A percentile compares a stretch with the other conserved stretches of the same genome.
Evolutionary conservation across 2,113 vertebrate genomes (phyloP).

Genomic region (Calidris pygmaea): DNA sequence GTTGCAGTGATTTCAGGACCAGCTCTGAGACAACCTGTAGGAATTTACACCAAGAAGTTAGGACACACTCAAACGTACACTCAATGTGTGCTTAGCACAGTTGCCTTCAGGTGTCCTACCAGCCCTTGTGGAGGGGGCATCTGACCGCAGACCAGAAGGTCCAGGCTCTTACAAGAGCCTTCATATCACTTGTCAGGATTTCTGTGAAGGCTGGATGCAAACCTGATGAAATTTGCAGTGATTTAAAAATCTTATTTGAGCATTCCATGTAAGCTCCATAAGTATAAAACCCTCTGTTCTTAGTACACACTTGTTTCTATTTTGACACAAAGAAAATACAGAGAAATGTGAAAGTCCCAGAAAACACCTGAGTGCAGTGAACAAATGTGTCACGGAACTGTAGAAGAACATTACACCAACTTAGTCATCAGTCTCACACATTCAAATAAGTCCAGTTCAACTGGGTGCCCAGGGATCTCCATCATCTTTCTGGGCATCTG

Average conservation of each 20-base stretch:
- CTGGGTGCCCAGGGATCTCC: not conserved
- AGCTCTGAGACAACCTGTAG: not conserved
- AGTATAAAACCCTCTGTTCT: not conserved
- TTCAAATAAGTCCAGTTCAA: not conserved
- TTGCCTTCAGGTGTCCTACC: not conserved
- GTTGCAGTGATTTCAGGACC: not conserved
- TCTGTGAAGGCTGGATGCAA: not conserved
- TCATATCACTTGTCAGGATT: not conserved
- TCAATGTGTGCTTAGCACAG: not conserved
- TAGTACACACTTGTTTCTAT: not conserved
- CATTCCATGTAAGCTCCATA: not conserved
- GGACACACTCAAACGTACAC: not conserved
- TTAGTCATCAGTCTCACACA: not conserved
- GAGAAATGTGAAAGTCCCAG: not conserved
- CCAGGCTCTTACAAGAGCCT: not conserved
- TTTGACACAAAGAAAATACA: not conserved
- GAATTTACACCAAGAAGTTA: not conserved
- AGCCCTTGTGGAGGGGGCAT: not conserved
- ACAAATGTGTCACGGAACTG: not conserved
- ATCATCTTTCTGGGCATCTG: not conserved
- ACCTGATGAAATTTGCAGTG: not conserved
- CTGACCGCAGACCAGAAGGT: not conserved
- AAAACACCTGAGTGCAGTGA: not conserved
- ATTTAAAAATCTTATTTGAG: not conserved
- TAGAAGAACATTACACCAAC: not conserved